Evolutionary conservation across 2,113 vertebrate genomes (phyloP).

Genomic region (Onychostruthus taczanowskii): DNA sequence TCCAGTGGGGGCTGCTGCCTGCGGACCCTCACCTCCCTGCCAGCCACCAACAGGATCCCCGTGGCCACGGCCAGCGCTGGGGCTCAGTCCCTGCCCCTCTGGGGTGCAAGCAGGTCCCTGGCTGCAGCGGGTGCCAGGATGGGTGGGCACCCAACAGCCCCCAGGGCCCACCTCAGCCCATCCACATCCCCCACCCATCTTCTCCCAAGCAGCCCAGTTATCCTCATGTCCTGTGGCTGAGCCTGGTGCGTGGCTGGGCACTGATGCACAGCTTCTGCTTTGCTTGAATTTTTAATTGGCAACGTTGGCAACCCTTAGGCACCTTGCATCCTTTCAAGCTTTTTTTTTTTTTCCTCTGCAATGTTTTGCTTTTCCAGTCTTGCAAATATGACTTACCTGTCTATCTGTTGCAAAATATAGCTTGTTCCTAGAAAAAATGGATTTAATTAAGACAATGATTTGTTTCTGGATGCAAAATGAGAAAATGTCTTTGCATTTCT

Average conservation of each 20-base stretch:
- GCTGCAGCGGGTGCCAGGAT: background rate
- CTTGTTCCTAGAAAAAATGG: background rate
- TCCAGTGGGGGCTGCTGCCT: rapidly evolving
- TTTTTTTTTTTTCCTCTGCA: background rate
- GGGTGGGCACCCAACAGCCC: rapidly evolving
- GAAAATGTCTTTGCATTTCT: conserved; percentile 59
- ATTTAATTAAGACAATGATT: background rate
- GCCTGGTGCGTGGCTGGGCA: background rate
- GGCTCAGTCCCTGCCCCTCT: background rate
- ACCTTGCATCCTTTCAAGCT: background rate
- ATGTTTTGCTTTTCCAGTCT: background rate
- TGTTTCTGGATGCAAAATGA: conserved; percentile 41
- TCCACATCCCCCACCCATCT: rapidly evolving
- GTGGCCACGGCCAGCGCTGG: rapidly evolving
- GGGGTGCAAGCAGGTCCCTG: background rate
- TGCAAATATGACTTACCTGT: background rate
- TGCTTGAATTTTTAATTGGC: background rate
- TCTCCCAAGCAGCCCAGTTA: background rate
- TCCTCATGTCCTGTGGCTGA: background rate
- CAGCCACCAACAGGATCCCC: rapidly evolving
- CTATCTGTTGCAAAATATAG: background rate
- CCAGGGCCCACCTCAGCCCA: background rate
- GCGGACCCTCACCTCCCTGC: rapidly evolving
- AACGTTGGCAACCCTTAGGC: background rate
- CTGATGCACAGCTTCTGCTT: background rate